Evolutionary conservation across 2,888 invertebrate genomes (phyloP).

Genomic region (Noctua janthina): DNA sequence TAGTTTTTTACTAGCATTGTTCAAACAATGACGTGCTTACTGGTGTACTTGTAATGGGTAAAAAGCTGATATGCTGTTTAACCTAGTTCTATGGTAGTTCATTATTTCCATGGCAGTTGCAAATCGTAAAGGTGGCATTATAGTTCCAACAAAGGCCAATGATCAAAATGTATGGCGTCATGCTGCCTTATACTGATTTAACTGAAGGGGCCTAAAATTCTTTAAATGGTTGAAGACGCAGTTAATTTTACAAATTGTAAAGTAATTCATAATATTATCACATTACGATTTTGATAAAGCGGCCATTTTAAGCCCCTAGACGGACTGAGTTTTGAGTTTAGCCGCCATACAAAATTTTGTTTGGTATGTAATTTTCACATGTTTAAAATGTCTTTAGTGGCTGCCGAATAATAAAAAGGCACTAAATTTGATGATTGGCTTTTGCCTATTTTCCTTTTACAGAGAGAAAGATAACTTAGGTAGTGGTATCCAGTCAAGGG

Average conservation of each 20-base stretch:
- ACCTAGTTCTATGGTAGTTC: constrained; percentile 11
- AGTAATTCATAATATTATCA: not conserved
- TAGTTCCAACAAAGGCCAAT: not conserved
- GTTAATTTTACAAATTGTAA: not conserved
- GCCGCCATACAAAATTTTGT: not conserved
- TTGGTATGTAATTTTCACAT: not conserved
- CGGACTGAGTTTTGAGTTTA: not conserved
- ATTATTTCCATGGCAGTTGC: constrained; percentile 1
- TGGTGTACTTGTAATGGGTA: not conserved
- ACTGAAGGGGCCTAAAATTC: not conserved
- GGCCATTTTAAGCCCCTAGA: not conserved
- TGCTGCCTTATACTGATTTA: not conserved
- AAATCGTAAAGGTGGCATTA: not conserved
- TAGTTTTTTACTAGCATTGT: constrained; percentile 25
- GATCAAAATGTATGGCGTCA: not conserved
- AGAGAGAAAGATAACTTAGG: not conserved
- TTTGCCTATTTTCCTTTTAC: not conserved
- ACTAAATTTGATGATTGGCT: not conserved
- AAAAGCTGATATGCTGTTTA: constrained; percentile 14
- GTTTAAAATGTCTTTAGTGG: not conserved
- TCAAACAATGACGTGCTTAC: constrained; percentile 12
- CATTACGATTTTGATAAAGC: not conserved
- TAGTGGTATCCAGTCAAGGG: not conserved
- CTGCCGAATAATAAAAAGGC: not conserved
- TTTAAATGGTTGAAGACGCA: not conserved